Conservation (phyloP, 2,797 vertebrate species). For the Tolypeutes matacus region DNA sequence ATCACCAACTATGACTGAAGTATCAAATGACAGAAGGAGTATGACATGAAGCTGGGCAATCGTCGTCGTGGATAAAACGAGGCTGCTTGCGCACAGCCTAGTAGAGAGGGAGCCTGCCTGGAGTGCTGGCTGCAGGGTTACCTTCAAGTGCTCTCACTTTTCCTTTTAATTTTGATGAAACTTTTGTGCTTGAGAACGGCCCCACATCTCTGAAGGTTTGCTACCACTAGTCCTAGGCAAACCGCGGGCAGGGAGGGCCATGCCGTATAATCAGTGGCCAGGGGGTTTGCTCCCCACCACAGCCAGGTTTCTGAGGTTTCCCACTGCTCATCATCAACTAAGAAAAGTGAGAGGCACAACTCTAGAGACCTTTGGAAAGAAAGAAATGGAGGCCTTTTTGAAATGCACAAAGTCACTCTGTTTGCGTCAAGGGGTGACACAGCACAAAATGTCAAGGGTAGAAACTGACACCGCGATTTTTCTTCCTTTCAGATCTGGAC, state of each 20-base stretch:
- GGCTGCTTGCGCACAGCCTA: not conserved
- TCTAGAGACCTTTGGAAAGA: conserved; percentile 40
- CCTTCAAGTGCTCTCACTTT: conserved; percentile 30
- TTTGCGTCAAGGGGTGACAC: conserved; percentile 47
- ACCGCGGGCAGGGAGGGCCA: rapidly evolving
- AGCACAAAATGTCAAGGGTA: conserved; percentile 72
- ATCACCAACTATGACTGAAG: not conserved
- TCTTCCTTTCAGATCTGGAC: conserved; percentile 53
- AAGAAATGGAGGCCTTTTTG: conserved; percentile 53
- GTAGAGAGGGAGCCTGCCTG: not conserved
- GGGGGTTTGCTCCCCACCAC: not conserved
- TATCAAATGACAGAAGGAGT: not conserved
- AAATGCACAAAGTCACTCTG: conserved; percentile 62
- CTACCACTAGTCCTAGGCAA: not conserved
- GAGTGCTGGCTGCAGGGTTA: not conserved
- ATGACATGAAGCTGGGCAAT: not conserved
- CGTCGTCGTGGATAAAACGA: not conserved
- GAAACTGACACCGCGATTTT: conserved; percentile 68
- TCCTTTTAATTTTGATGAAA: conserved; percentile 16
- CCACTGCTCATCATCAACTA: not conserved
- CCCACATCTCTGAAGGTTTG: not conserved
- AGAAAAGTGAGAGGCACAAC: not conserved
- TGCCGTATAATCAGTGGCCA: not conserved
- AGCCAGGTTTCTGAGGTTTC: not conserved
- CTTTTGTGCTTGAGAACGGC: not conserved